Base-by-base conservation (phyloP, 2,797 vertebrate species). In the Sebastes vulpes region DNA sequence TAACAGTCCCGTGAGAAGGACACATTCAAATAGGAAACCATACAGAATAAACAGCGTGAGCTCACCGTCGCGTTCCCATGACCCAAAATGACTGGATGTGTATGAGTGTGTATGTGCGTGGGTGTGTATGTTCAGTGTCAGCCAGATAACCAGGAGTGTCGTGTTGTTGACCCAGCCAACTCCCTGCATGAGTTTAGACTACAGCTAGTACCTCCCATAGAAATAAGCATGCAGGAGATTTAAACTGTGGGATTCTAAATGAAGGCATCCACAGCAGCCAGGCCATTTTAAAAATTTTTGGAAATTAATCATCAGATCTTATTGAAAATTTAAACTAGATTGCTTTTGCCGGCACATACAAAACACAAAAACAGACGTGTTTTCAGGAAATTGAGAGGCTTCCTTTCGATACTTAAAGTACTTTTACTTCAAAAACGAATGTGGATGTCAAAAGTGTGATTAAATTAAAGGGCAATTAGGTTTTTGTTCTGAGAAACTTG, bases 1-100 rank as follows among this genome's bases (percentile, higher is more conserved):
- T 95, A 95, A 93, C 86, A 93, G 92, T 94, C 93, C 94, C 92
- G 92, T 94, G 95, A 95, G 94, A 94, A 90, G 87, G 92, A 95
- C 92, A 83, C 88, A 91, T 93, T 94, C 88, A 92, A 94, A 95
- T 94, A 95, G 95, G 93, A 95, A 96, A 86, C 92, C 77, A 73
- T 91, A 89, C 91, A 94, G 93, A 93, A 94, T 95, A 95, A 96
- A 96, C 81, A 80, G 86, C 2, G 64, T 72, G 86, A 89, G 88
- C 77, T 60, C 82, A 85, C 91, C 64, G 81, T 89, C 74, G 87
- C 42, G 87, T 94, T 95, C 94, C 93, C 94, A 95, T 95, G 94
- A 94, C 94, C 92, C 87, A 87, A 71, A 92, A 84, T 91, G 88
- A 92, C 84, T 93, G 89, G 66, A 89, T 83, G 79, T 90, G 92